These are phyloP conservation scores for Bombycilla garrulus DNA, from an alignment of 2,113 vertebrate genomes.

Conservation along the genomic window DNA sequence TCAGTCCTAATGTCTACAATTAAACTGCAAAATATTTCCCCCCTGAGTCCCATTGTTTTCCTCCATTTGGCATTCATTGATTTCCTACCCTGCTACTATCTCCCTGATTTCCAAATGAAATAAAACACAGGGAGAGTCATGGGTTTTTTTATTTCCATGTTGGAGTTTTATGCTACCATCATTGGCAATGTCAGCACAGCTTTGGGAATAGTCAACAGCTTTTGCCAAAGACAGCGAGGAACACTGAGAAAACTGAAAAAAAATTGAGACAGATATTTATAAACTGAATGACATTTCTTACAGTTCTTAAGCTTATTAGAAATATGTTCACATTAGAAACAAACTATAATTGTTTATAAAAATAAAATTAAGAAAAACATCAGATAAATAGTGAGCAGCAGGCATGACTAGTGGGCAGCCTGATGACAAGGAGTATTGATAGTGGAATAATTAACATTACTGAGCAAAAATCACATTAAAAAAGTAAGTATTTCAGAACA, in stretches of 20 bases:
- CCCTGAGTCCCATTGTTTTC: not conserved
- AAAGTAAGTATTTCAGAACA: not conserved
- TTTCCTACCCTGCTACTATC: not conserved
- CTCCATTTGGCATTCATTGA: conserved; percentile 15
- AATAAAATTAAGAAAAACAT: not conserved
- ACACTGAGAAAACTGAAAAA: not conserved
- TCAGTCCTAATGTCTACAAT: not conserved
- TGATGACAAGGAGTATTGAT: not conserved
- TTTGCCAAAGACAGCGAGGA: not conserved
- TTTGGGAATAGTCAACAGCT: not conserved
- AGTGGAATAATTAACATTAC: not conserved
- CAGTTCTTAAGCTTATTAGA: not conserved
- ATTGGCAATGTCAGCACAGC: not conserved
- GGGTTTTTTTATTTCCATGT: conserved; percentile 30
- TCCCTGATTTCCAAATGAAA: not conserved
- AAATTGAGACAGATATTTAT: not conserved
- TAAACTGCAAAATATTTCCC: conserved; percentile 10
- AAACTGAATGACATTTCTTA: not conserved
- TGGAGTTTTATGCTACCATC: not conserved
- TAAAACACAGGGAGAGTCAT: not conserved
- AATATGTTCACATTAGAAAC: not conserved
- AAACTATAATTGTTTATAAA: not conserved
- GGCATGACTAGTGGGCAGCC: not conserved
- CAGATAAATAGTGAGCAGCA: not conserved
- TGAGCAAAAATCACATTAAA: not conserved